Evolutionary conservation across 2,888 invertebrate species (phyloP), one percentile per base, ranked within the genome.

Genomic region (Sialis fuliginosa): DNA sequence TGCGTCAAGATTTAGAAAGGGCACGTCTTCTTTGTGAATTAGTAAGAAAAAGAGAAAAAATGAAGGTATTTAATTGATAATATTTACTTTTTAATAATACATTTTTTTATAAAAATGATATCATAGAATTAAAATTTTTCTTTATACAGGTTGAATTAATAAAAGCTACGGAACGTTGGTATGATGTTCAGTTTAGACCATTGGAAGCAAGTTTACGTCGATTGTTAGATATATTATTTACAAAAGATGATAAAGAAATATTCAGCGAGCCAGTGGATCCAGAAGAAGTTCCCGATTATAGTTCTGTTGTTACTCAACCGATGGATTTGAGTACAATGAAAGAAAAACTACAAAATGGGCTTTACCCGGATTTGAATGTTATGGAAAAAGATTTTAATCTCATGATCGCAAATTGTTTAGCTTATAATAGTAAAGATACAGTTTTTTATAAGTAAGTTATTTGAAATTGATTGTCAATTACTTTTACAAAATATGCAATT

Each of bases 341-440:
- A 51, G 71, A 68, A 51, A 86, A 84, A 64, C 65, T 87, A 13
- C 82, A 84, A 46, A 66, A 68, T 41, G 75, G 76, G 43, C 64
- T 71, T 45, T 90, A 91, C 62, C 65, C 67, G 6, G 75, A 74
- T 45, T 69, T 96, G 39, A 79, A 81, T 50, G 79, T 84, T 33
- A 76, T 97, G 58, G 87, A 91, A 59, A 70, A 71, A 0, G 97
- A 98, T 68, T 96, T 97, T 62, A 79, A 83, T 57, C 72, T 96
- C n/a, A 96, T 98, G 86, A 87, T 96, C 48, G 78, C 79, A 53
- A 98, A 98, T 65, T 98, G 97, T 60, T 72, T 92, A 56, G 84
- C 84, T 0, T 98, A 97, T 63, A 98, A 98, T 63, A 83, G 87
- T 53, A 88, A 89, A 60, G 93, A 95, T 56, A 95, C 95, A 0